These are phyloP conservation scores for Epiblema foenella DNA, from an alignment of 2,888 invertebrate genomes.

Conservation along the genomic window DNA sequence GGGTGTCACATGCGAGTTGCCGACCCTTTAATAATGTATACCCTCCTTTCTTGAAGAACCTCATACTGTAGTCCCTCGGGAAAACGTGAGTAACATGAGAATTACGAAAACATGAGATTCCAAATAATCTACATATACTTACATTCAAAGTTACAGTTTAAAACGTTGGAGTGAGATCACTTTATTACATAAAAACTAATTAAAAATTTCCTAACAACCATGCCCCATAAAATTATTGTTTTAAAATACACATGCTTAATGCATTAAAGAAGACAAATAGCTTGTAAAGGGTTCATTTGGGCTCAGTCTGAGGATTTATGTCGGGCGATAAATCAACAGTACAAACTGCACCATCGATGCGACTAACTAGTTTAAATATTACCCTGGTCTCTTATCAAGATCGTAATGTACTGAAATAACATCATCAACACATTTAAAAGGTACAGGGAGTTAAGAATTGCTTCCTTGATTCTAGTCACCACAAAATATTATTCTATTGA, in stretches of 20 bases:
- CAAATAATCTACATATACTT: no score
- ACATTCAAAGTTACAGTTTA: no score
- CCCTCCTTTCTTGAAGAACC: no score
- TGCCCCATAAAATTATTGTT: neutral
- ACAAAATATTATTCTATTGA: no score
- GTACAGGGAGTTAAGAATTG: neutral
- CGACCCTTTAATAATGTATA: no score
- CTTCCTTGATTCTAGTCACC: no score
- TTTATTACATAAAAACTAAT: neutral
- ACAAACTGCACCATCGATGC: constrained; percentile 18
- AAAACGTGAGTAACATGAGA: no score
- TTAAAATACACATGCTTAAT: constrained; percentile 16
- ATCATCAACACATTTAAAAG: neutral
- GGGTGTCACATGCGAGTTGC: no score
- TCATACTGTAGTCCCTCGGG: no score
- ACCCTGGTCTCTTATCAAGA: neutral
- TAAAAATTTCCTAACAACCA: neutral
- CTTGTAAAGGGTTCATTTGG: constrained; percentile 21
- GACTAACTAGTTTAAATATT: constrained; percentile 23
- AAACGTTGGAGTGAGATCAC: no score
- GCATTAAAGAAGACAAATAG: constrained; percentile 12
- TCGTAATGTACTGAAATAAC: constrained; percentile 22
- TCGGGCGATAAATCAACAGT: constrained; percentile 11
- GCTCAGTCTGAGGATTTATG: constrained; percentile 12
- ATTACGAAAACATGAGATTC: no score